These are phyloP conservation scores for Pampusana beccarii DNA, from an alignment of 2,113 vertebrate species.

Conservation along the genomic window DNA sequence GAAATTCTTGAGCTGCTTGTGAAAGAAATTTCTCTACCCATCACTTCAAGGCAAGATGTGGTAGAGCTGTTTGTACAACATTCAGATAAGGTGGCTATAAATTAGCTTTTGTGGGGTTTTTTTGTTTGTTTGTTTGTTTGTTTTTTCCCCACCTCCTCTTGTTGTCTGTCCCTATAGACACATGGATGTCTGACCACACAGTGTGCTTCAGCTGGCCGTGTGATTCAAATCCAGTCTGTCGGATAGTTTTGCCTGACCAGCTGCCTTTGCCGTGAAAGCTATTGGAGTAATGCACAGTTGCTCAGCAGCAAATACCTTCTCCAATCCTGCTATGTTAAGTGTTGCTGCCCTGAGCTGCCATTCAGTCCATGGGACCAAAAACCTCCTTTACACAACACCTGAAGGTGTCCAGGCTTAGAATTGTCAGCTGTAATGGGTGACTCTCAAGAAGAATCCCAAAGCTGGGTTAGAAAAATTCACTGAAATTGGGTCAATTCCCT, in stretches of 20 bases:
- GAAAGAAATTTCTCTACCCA: neutral
- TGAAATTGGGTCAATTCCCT: neutral
- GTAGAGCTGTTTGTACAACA: neutral
- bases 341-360: neutral
- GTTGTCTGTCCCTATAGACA: neutral
- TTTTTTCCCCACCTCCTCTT: neutral
- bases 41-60: neutral
- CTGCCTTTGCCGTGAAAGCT: neutral
- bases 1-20: neutral
- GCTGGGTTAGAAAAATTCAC: neutral
- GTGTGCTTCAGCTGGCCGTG: neutral
- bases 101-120: neutral
- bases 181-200: neutral
- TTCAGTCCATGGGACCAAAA: neutral
- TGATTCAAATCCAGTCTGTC: neutral
- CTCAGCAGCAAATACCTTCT: neutral
- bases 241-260: neutral
- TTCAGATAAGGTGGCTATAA: neutral
- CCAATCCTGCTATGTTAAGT: neutral
- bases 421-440: fast-evolving
- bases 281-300: neutral
- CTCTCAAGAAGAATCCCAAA: neutral
- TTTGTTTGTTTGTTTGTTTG: too few species aligned
- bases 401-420: neutral
- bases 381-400: fast-evolving